Conservation (phyloP, 2,113 vertebrate genomes). For the Oophaga pumilio region DNA sequence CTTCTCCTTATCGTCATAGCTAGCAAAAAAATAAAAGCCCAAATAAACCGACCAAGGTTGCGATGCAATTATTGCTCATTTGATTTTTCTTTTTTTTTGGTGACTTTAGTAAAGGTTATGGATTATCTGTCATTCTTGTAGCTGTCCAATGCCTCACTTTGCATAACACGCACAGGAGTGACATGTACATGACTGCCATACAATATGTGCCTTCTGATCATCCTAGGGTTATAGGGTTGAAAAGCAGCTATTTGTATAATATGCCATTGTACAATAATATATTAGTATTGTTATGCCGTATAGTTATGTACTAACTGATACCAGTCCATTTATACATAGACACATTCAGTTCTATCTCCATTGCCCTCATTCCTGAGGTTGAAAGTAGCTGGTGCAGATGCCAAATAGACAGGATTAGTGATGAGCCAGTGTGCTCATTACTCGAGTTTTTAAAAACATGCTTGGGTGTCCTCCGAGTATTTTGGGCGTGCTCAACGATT, state of each 20-base stretch:
- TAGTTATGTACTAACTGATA: neutral
- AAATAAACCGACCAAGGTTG: constrained; percentile 42
- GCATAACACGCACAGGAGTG: neutral
- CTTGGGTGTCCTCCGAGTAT: no score
- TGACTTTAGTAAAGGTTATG: constrained; percentile 43
- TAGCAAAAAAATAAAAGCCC: constrained; percentile 17
- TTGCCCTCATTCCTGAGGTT: neutral
- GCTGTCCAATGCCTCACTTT: neutral
- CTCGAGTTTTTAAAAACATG: no score
- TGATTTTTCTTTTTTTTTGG: constrained; percentile 45
- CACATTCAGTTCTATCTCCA: neutral
- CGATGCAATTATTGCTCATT: constrained; percentile 29
- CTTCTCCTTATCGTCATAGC: constrained; percentile 21
- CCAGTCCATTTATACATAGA: neutral
- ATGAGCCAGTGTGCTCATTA: no score
- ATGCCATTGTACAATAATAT: neutral
- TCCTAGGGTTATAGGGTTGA: neutral
- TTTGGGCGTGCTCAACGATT: no score
- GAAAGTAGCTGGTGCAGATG: neutral
- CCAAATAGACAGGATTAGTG: neutral
- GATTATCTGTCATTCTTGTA: constrained; percentile 24
- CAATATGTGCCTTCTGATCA: no score
- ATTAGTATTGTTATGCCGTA: neutral
- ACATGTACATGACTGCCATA: neutral
- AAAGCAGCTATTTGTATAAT: neutral